Percentiles rank a stretch among this genome's conserved stretches.
These are phyloP conservation scores for Eristalis arbustorum DNA, from an alignment of 2,888 invertebrate species.

Conservation along the genomic window DNA sequence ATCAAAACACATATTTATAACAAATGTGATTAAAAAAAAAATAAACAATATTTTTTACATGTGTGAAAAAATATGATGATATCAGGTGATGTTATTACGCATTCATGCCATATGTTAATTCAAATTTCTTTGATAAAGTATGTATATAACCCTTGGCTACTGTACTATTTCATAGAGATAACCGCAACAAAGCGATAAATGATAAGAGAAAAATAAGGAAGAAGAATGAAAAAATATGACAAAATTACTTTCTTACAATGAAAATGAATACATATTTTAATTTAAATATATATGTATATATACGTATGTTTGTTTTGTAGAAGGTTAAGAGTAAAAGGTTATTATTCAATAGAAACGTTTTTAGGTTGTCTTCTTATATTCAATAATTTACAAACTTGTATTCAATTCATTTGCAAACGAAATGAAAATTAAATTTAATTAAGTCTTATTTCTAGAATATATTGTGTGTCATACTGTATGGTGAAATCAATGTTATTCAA, in stretches of 20 bases:
- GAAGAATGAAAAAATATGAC: neutral
- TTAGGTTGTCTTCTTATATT: neutral
- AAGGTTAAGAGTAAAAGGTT: neutral
- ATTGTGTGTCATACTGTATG: conserved; percentile 48
- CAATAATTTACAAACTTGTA: neutral
- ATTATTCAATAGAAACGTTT: neutral
- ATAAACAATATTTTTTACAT: neutral
- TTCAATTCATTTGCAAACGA: conserved; percentile 20
- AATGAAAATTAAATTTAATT: conserved; percentile 25
- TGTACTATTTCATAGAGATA: neutral
- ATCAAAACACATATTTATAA: neutral
- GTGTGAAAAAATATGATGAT: neutral
- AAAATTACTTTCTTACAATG: neutral
- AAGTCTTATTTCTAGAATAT: conserved; percentile 32
- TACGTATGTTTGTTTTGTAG: neutral
- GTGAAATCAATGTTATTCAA: conserved; percentile 55
- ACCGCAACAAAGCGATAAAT: neutral
- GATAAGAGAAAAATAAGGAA: neutral
- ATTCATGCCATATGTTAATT: neutral
- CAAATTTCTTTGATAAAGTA: neutral
- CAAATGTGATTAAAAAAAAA: neutral
- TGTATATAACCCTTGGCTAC: neutral
- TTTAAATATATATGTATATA: conserved; percentile 1
- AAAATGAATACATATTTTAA: neutral
- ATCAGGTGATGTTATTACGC: neutral